Evolutionary conservation across 1,140 invertebrate species (phyloP).

Genomic region (Drosophila bocqueti): DNA sequence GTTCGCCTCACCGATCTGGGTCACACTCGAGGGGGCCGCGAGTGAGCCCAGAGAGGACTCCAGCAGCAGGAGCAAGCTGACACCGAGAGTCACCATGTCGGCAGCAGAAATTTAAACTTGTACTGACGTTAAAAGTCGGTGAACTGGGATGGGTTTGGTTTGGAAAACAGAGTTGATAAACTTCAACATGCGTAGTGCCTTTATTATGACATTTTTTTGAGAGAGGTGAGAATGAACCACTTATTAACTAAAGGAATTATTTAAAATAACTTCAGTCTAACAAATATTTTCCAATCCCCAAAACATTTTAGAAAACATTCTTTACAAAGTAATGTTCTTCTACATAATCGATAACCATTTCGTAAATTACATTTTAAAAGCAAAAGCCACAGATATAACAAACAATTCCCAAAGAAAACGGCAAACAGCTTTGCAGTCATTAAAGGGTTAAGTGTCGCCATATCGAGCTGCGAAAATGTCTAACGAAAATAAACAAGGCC

Average conservation of each 20-base stretch:
- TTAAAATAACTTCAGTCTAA: not conserved
- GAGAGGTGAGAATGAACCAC: no score
- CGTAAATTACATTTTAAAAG: not conserved
- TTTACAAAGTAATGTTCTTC: not conserved
- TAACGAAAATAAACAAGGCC: slow-evolving; percentile 65
- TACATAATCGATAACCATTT: not conserved
- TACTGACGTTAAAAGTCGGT: not conserved
- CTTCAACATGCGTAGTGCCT: not conserved
- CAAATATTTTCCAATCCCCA: not conserved
- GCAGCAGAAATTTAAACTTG: slow-evolving; percentile 11
- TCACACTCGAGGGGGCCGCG: slow-evolving; percentile 14
- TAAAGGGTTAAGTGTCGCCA: slow-evolving; percentile 48
- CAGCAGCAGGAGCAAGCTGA: slow-evolving; percentile 8
- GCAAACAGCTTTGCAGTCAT: slow-evolving; percentile 31
- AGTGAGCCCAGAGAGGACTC: not conserved
- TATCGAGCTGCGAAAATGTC: slow-evolving; percentile 41
- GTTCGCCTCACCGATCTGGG: slow-evolving; percentile 41
- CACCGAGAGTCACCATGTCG: slow-evolving; percentile 16
- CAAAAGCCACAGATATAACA: slow-evolving; percentile 11
- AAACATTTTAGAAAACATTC: not conserved
- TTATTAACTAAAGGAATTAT: not conserved
- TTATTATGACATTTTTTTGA: not conserved
- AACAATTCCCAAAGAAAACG: slow-evolving; percentile 1
- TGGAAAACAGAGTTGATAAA: not conserved
- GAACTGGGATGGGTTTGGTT: not conserved